phyloP scores from a whole-genome alignment of 2,888 invertebrate species.

The Sminthurides aquaticus region DNA sequence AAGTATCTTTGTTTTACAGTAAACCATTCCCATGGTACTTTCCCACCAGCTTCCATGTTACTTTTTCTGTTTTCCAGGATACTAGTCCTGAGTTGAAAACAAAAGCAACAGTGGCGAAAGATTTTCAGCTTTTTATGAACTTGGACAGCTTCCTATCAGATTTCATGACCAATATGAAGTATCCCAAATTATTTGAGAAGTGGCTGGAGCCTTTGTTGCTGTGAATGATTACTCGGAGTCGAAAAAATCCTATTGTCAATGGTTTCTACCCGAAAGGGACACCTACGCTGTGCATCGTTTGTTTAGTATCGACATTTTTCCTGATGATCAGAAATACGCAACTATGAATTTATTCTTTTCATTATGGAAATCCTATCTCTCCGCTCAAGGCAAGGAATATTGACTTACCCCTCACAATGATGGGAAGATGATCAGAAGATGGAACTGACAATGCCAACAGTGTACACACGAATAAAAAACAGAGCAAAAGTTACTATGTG shows the following conservation, averaged over 20 bases:
- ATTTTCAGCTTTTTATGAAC: slow-evolving; percentile 62
- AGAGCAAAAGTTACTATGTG: neutral
- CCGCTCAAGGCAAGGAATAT: slow-evolving; percentile 21
- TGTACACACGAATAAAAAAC: neutral
- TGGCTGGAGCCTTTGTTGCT: slow-evolving; percentile 54
- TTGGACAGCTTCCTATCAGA: slow-evolving; percentile 57
- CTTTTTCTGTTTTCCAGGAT: too few species aligned
- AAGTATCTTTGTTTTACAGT: too few species aligned
- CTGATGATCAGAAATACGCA: slow-evolving; percentile 47
- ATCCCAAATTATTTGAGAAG: slow-evolving; percentile 48
- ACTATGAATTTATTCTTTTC: slow-evolving; percentile 54
- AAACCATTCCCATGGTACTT: too few species aligned
- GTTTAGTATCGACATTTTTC: slow-evolving; percentile 47
- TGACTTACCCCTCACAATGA: neutral
- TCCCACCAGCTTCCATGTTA: too few species aligned
- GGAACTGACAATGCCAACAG: neutral
- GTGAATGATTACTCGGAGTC: slow-evolving; percentile 53
- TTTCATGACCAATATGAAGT: slow-evolving; percentile 49
- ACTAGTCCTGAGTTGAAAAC: too few species aligned
- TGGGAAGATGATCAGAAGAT: neutral
- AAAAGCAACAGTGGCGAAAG: slow-evolving; percentile 46
- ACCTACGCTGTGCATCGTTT: slow-evolving; percentile 56
- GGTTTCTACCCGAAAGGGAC: slow-evolving; percentile 58
- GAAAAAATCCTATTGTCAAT: slow-evolving; percentile 56
- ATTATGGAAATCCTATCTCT: slow-evolving; percentile 41